Conservation (phyloP, 2,888 invertebrate species). For the Pharmacophagus antenor region DNA sequence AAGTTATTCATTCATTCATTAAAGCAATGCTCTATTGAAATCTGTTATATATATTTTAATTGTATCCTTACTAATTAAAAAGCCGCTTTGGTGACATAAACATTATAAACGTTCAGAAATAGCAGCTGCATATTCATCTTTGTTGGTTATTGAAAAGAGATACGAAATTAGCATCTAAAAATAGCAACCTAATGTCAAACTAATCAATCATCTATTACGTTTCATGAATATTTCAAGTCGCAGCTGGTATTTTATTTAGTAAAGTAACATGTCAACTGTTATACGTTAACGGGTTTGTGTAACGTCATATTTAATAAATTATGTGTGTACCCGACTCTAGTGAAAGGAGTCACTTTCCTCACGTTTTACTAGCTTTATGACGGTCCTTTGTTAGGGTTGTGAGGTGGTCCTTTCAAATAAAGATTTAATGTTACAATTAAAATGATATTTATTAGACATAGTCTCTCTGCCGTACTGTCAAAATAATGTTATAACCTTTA, state of each 20-base stretch:
- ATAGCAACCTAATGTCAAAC: background rate
- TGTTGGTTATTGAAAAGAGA: too few species aligned
- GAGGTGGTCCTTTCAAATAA: background rate
- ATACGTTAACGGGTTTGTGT: constrained; percentile 19
- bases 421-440: background rate
- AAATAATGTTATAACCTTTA: too few species aligned
- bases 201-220: background rate
- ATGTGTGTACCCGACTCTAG: constrained; percentile 9
- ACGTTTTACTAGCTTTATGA: constrained; percentile 7
- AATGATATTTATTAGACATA: too few species aligned
- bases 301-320: constrained; percentile 23
- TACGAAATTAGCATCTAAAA: too few species aligned
- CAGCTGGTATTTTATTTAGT: background rate
- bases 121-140: too few species aligned
- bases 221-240: background rate
- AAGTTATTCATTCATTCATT: too few species aligned
- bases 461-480: too few species aligned
- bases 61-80: too few species aligned
- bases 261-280: constrained; percentile 11
- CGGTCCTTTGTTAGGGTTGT: constrained; percentile 6
- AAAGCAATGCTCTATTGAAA: too few species aligned
- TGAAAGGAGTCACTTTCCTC: constrained; percentile 13
- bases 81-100: too few species aligned
- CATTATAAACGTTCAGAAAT: too few species aligned
- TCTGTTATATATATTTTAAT: too few species aligned